These are phyloP conservation scores for Acestrorhynchus altus DNA, from an alignment of 2,797 vertebrate genomes.

Conservation along the genomic window DNA sequence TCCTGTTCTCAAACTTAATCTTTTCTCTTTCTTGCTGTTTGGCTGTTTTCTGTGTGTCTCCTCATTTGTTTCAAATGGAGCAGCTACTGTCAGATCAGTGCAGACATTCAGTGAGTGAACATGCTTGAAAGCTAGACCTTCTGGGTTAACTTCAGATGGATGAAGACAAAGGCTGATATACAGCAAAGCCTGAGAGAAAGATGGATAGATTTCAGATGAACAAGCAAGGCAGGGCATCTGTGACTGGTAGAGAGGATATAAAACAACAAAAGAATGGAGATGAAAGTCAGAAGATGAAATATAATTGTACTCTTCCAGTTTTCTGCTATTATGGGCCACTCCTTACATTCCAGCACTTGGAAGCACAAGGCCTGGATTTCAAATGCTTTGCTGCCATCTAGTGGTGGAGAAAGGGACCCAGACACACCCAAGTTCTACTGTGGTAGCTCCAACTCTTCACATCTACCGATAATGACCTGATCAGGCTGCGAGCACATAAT, in stretches of 20 bases:
- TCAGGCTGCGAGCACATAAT: not conserved
- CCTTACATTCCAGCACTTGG: slow-evolving; percentile 41
- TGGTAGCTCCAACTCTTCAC: not conserved
- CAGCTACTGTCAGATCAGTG: not conserved
- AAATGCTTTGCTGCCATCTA: slow-evolving; percentile 56
- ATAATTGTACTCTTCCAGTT: slow-evolving; percentile 8
- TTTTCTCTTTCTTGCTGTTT: not conserved
- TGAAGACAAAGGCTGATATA: not conserved
- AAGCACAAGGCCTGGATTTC: not conserved
- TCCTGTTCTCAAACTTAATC: not conserved
- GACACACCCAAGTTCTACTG: slow-evolving; percentile 5
- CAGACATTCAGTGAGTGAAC: not conserved
- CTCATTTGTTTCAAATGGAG: not conserved
- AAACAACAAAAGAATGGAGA: not conserved
- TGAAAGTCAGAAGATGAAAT: slow-evolving; percentile 14
- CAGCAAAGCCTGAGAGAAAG: not conserved
- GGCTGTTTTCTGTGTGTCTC: not conserved
- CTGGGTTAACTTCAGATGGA: slow-evolving; percentile 9
- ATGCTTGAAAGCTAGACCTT: not conserved
- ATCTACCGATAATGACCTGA: not conserved
- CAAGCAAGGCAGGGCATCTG: not conserved
- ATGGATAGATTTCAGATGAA: slow-evolving; percentile 16
- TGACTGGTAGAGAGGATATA: not conserved
- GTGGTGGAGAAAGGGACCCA: slow-evolving; percentile 23
- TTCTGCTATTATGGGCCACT: slow-evolving; percentile 21